phyloP scores from a whole-genome alignment of 2,888 invertebrate genomes.

The Electrophaes corylata region DNA sequence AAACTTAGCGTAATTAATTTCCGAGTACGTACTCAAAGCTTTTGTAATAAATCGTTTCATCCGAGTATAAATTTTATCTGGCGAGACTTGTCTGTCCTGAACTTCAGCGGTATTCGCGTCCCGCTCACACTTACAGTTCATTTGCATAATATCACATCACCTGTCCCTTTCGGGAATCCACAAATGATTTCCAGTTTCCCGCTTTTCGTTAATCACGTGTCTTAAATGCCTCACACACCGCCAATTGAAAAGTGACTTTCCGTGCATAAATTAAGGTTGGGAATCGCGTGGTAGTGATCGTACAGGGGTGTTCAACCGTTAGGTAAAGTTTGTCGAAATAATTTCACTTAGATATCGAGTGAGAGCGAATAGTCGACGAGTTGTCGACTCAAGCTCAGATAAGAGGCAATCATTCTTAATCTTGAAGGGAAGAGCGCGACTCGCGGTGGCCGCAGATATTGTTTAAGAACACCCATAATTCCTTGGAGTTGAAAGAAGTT shows the following conservation, averaged over 20 bases:
- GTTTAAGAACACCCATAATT: constrained; percentile 66
- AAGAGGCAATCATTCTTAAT: constrained; percentile 79
- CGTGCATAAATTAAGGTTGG: constrained; percentile 45
- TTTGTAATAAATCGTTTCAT: constrained; percentile 84
- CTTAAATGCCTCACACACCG: constrained; percentile 52
- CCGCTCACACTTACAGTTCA: constrained; percentile 56
- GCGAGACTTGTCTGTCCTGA: constrained; percentile 57
- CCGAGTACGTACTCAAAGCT: constrained; percentile 81
- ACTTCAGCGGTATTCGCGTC: constrained; percentile 63
- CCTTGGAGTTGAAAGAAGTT: constrained; percentile 55
- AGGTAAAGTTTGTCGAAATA: constrained; percentile 78
- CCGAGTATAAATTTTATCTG: constrained; percentile 78
- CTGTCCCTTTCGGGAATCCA: constrained; percentile 78
- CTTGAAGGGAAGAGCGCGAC: constrained; percentile 56
- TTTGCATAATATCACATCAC: constrained; percentile 78
- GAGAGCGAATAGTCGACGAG: constrained; percentile 70
- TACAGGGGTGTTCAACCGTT: constrained; percentile 62
- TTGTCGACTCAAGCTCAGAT: constrained; percentile 73
- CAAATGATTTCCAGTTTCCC: constrained; percentile 82
- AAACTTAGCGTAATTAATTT: constrained; percentile 80
- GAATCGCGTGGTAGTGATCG: constrained; percentile 41
- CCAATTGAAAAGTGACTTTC: constrained; percentile 50
- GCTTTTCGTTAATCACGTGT: constrained; percentile 79
- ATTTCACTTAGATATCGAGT: constrained; percentile 75
- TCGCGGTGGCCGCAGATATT: constrained; percentile 48